These are phyloP conservation scores for Tuta absoluta DNA, from an alignment of 2,888 invertebrate species.

Conservation along the genomic window DNA sequence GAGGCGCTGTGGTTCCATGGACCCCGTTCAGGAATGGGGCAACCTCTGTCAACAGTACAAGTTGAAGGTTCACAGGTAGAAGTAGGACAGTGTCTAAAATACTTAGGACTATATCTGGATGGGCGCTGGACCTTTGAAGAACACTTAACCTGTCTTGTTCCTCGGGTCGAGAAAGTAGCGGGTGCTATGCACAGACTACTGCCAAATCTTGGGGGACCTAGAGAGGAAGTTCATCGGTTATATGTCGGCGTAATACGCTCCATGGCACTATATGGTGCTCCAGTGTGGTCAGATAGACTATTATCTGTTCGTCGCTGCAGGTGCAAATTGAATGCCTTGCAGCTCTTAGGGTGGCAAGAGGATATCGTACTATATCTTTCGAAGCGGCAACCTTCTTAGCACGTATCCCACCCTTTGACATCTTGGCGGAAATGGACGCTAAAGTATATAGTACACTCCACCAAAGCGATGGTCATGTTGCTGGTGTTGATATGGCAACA, in stretches of 20 bases:
- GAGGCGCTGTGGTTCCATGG: conserved; percentile 33
- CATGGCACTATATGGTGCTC: conserved; percentile 1
- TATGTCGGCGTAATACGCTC: neutral
- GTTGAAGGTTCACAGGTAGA: neutral
- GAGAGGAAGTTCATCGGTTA: neutral
- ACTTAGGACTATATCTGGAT: conserved; percentile 29
- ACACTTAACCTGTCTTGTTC: neutral
- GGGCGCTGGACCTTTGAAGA: conserved; percentile 24
- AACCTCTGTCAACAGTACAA: conserved; percentile 25
- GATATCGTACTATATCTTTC: neutral
- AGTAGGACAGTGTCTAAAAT: conserved; percentile 24
- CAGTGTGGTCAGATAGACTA: neutral
- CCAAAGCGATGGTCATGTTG: neutral
- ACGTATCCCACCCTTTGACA: conserved; percentile 30
- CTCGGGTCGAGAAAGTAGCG: too few relatives aligned
- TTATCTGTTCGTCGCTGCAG: neutral
- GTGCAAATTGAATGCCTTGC: neutral
- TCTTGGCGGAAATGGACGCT: conserved; percentile 31
- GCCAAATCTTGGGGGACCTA: too few relatives aligned
- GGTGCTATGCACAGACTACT: too few relatives aligned
- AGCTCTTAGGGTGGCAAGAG: neutral
- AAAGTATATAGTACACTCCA: conserved; percentile 7
- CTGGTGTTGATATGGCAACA: neutral
- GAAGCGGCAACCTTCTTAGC: conserved; percentile 25
- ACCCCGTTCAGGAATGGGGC: conserved; percentile 9